Percentiles rank a stretch among this genome's conserved stretches.
phyloP scores from a whole-genome alignment of 2,113 vertebrate genomes.

The Edolisoma coerulescens region DNA sequence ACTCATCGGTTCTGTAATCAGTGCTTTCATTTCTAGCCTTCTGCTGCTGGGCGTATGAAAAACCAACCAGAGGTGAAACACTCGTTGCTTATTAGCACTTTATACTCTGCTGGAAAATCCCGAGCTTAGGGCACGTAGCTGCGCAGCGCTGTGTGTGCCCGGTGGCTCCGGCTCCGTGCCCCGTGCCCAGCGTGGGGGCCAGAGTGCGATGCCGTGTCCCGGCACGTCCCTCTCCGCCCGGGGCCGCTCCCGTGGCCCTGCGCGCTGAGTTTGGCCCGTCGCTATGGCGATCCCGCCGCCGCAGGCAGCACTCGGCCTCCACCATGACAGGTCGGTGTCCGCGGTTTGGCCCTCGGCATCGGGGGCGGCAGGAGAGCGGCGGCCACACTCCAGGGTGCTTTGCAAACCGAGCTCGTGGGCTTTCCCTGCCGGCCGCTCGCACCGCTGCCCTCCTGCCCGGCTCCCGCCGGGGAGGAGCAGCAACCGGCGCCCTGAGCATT shows the following conservation, averaged over 20 bases:
- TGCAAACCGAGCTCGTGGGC: fast-evolving
- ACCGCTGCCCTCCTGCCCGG: not conserved
- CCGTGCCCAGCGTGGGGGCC: fast-evolving
- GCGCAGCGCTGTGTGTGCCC: fast-evolving
- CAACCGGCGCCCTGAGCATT: not conserved
- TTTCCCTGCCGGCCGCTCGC: fast-evolving
- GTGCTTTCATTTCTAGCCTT: not conserved
- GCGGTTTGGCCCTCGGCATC: fast-evolving
- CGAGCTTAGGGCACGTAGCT: fast-evolving
- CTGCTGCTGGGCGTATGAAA: not conserved
- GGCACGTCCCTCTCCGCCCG: fast-evolving
- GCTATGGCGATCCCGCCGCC: not conserved
- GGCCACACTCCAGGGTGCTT: not conserved
- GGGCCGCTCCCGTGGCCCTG: not conserved
- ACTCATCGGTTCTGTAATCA: not conserved
- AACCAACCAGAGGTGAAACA: not conserved
- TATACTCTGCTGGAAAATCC: not conserved
- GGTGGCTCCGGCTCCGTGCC: not conserved
- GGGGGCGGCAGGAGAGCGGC: not conserved
- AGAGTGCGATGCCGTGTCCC: fast-evolving
- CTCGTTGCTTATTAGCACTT: not conserved
- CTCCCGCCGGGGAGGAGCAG: not conserved
- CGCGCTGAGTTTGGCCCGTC: conserved; percentile 4
- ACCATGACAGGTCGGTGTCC: not conserved
- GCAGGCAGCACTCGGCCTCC: not conserved